Base-by-base conservation (phyloP, 1,140 invertebrate species). In the Leptinotarsa undecemlineata region DNA sequence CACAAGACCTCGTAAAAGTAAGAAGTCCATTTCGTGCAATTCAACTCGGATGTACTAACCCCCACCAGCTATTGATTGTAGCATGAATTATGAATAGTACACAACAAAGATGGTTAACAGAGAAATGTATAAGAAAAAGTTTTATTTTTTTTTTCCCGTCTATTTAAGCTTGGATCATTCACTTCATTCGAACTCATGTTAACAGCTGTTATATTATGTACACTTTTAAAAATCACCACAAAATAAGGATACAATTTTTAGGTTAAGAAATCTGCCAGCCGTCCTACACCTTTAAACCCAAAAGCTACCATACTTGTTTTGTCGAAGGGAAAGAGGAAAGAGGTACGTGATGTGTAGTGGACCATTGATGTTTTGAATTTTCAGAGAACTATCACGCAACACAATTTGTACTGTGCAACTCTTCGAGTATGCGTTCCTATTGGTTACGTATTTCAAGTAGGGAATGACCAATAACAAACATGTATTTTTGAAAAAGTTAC, bases 71-170 rank as follows among this genome's bases (percentile, higher is more conserved):
- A 72, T 72, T 60, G 71, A 72, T 72, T 72, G 60, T 72, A 42
- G 33, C 1, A 42, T 42, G 33, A 42, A 42, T 42, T 42, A 62
- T 63, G 61, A 63, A 71, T 60, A 72, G 71, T 72, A 71, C 33
- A 62, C 69, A 71, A 71, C 69, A 71, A 71, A 71, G 69, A 71
- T 71, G 69, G 69, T 69, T 69, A 60, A 71, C 69, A 71, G 48
- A 11, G 68, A 26, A 60, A 23, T 42, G 14, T 21, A 71, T n/a
- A 71, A 26, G 69, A 60, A 71, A 42, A 42, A 4, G 2, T 68
- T 68, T 15, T 23, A 33, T 68, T 68, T 68, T 17, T 66, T 21
- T 21, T 66, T 26, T 3, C 19, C 14, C 23, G n/a, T 17, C n/a
- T 66, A 21, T 26, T 19, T 66, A 17, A 19, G 13, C 64, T 15